Percentiles rank a stretch among this genome's conserved stretches.
These are phyloP conservation scores for Amphiura filiformis DNA, from an alignment of 35 echinoderm and acorn worm genomes.

Conservation along the genomic window DNA sequence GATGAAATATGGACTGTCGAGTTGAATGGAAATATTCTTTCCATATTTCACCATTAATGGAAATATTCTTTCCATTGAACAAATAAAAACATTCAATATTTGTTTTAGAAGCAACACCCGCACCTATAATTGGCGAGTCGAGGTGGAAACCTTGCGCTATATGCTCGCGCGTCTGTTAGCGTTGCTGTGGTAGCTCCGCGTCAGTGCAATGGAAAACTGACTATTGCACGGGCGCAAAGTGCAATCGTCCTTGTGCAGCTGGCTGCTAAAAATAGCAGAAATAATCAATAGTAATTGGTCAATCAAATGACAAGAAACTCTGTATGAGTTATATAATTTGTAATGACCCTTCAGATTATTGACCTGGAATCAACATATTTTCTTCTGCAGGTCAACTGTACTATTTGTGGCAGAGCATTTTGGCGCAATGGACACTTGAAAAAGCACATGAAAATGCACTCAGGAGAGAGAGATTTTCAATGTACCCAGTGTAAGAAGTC, in stretches of 20 bases:
- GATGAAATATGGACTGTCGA: not conserved
- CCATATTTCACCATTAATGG: not conserved
- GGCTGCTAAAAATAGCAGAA: too few species aligned
- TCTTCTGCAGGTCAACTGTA: constrained; percentile 30
- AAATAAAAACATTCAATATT: too few species aligned
- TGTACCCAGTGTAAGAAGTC: constrained; percentile 44
- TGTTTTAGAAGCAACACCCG: too few species aligned
- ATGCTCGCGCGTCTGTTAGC: too few species aligned
- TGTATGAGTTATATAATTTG: not conserved
- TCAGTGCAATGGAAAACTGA: too few species aligned
- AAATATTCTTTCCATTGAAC: not conserved
- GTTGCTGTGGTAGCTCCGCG: too few species aligned
- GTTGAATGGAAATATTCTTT: not conserved
- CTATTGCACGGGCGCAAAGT: too few species aligned
- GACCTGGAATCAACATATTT: not conserved
- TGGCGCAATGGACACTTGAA: constrained; percentile 27
- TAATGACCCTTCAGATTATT: not conserved
- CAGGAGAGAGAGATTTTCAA: constrained; percentile 29
- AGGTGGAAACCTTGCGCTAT: too few species aligned
- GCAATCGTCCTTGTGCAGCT: not conserved
- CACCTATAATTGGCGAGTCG: too few species aligned
- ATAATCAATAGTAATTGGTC: too few species aligned
- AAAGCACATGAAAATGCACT: constrained; percentile 62
- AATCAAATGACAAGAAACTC: too few species aligned
- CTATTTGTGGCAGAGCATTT: constrained; percentile 40